Evolutionary conservation across 1,140 invertebrate species (phyloP).

Genomic region (Agrilus planipennis): DNA sequence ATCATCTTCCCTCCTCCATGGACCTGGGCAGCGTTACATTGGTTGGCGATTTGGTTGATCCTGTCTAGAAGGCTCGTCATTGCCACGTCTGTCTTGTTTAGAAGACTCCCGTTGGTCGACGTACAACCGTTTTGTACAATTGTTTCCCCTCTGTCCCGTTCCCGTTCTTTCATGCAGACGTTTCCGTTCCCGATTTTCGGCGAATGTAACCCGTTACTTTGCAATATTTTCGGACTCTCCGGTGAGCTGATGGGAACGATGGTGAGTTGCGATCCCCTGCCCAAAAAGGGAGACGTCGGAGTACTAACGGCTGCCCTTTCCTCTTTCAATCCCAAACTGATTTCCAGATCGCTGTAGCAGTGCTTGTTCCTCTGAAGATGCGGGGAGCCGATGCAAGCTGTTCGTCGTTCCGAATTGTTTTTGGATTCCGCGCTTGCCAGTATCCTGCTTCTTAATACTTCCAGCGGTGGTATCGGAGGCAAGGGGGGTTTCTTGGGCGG

Average conservation of each 20-base stretch:
- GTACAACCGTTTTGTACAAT: slow-evolving; percentile 22
- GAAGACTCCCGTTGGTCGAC: slow-evolving; percentile 39
- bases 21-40: slow-evolving; percentile 52
- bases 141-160: neutral
- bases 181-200: slow-evolving; percentile 1
- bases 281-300: slow-evolving; percentile 36
- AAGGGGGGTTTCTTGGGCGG: slow-evolving; percentile 58
- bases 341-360: slow-evolving; percentile 39
- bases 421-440: slow-evolving; percentile 25
- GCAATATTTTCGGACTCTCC: neutral
- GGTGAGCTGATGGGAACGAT: slow-evolving; percentile 18
- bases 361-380: slow-evolving; percentile 43
- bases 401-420: slow-evolving; percentile 31
- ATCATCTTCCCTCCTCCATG: slow-evolving; percentile 56
- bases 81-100: slow-evolving; percentile 52
- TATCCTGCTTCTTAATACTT: slow-evolving; percentile 34
- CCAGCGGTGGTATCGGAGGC: slow-evolving; percentile 53
- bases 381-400: slow-evolving; percentile 46
- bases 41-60: slow-evolving; percentile 53
- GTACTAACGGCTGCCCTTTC: slow-evolving; percentile 29
- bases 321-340: slow-evolving; percentile 10
- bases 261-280: slow-evolving; percentile 18
- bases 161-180: neutral
- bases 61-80: slow-evolving; percentile 50
- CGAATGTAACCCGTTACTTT: slow-evolving; percentile 1